Evolutionary conservation across 2,888 invertebrate genomes (phyloP).

Genomic region (Spodoptera exigua): DNA sequence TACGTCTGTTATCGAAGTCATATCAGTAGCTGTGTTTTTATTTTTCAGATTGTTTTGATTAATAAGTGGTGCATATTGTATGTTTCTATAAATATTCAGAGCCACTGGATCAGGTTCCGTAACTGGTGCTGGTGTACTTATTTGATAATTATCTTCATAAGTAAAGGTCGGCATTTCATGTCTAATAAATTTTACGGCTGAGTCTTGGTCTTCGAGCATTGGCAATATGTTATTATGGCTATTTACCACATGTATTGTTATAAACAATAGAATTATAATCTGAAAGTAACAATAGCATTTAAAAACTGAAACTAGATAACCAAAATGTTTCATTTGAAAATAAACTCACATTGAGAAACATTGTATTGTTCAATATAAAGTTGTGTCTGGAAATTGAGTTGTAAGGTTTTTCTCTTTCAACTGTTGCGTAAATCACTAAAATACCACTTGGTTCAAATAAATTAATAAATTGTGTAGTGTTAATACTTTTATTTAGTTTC

Average conservation of each 20-base stretch:
- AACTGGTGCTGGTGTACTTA: constrained; percentile 4
- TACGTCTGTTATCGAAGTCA: background rate
- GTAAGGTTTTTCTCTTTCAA: no score
- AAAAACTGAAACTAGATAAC: background rate
- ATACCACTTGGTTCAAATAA: background rate
- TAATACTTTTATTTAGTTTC: no score
- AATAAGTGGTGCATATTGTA: constrained; percentile 65
- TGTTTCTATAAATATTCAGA: constrained; percentile 8
- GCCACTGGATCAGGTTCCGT: background rate
- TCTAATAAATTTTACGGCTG: background rate
- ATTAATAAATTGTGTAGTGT: no score
- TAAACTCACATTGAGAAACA: constrained; percentile 30
- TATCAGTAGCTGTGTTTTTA: background rate
- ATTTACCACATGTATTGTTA: constrained; percentile 24
- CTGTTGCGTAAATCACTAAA: background rate
- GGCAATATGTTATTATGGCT: background rate
- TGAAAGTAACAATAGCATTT: constrained; percentile 28
- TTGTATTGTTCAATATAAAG: constrained; percentile 1
- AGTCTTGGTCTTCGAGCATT: background rate
- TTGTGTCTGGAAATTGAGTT: no score
- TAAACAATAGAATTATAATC: constrained; percentile 19
- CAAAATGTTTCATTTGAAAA: background rate
- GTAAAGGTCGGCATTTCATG: constrained; percentile 2
- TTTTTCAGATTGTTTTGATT: background rate
- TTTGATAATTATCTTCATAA: background rate